Evolutionary conservation across 2,113 vertebrate genomes (phyloP).

Genomic region (Alosa alosa): DNA sequence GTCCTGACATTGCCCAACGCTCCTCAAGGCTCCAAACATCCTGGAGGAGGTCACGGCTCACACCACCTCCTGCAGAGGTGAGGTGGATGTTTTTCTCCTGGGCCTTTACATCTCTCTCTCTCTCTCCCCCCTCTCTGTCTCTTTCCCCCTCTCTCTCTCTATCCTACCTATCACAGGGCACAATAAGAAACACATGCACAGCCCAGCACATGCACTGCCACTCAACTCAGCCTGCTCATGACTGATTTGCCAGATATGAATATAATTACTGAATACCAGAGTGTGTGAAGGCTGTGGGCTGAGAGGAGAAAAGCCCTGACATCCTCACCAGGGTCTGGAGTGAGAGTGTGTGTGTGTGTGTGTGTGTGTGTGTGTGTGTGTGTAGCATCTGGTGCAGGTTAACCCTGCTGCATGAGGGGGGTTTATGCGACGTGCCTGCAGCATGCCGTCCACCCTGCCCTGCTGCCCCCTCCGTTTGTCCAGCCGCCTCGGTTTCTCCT

Average conservation of each 20-base stretch:
- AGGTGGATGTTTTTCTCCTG: constrained; percentile 25
- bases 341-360: neutral
- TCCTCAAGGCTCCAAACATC: neutral
- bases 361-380: neutral
- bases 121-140: neutral
- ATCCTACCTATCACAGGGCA: constrained; percentile 11
- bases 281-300: neutral
- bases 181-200: constrained; percentile 49
- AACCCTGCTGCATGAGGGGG: constrained; percentile 43
- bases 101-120: constrained; percentile 26
- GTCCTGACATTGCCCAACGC: neutral
- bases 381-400: constrained; percentile 48
- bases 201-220: constrained; percentile 32
- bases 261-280: constrained; percentile 22
- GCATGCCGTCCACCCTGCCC: constrained; percentile 23
- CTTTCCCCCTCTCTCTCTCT: neutral
- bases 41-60: neutral
- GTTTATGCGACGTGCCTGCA: constrained; percentile 35
- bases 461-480: constrained; percentile 4
- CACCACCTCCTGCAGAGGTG: constrained; percentile 16
- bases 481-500: constrained; percentile 21
- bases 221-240: constrained; percentile 29
- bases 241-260: constrained; percentile 35
- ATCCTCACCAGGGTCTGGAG: neutral
- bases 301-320: neutral